phyloP scores from a whole-genome alignment of 2,113 vertebrate genomes.

The Hippocampus abdominalis region DNA sequence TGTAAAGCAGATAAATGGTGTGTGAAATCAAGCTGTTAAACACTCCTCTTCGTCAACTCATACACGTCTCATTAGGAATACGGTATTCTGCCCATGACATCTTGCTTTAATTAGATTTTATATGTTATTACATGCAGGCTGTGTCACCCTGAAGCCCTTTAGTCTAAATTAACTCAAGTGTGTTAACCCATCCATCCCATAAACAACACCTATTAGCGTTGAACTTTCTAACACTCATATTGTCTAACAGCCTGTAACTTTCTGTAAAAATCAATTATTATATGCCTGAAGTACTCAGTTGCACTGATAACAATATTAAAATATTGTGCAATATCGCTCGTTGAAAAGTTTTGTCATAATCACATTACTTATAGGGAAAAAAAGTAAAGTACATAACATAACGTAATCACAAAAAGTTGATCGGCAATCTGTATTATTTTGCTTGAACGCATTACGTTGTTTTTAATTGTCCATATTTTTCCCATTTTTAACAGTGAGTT shows the following conservation, averaged over 20 bases:
- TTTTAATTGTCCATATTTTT: too few relatives aligned
- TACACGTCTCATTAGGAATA: neutral
- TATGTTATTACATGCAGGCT: constrained; percentile 1
- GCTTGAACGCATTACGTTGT: too few relatives aligned
- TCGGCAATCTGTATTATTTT: too few relatives aligned
- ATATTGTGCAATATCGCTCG: neutral
- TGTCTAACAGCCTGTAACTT: neutral
- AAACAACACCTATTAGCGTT: neutral
- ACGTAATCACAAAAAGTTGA: too few relatives aligned
- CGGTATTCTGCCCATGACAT: neutral
- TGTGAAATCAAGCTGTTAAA: constrained; percentile 13
- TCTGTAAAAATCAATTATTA: neutral
- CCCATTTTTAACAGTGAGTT: too few relatives aligned
- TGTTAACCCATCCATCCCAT: neutral
- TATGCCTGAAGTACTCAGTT: neutral
- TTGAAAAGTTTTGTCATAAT: neutral
- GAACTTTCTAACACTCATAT: neutral
- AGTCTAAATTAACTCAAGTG: neutral
- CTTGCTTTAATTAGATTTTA: neutral
- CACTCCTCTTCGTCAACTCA: constrained; percentile 2
- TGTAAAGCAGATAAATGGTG: constrained; percentile 4
- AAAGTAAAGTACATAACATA: neutral
- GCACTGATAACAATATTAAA: neutral
- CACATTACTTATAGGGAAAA: neutral
- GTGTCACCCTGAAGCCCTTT: neutral